A percentile compares a stretch with the other conserved stretches of the same genome.
Evolutionary conservation across 2,797 vertebrate species (phyloP).

Genomic region (Alcedo atthis): DNA sequence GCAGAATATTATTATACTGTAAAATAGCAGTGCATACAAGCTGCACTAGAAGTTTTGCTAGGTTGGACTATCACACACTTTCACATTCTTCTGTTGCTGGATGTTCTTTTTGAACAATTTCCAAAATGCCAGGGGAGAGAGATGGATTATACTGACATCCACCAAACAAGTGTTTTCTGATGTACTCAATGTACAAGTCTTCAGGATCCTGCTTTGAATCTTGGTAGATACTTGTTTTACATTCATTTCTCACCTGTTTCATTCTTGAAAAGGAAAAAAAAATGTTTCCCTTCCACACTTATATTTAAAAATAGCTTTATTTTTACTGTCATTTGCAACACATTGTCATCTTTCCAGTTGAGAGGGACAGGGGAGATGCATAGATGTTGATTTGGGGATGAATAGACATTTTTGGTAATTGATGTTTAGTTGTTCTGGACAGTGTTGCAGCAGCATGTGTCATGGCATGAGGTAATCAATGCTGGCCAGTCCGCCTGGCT

Average conservation of each 20-base stretch:
- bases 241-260: background rate
- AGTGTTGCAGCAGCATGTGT: background rate
- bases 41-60: background rate
- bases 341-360: background rate
- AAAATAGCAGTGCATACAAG: background rate
- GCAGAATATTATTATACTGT: background rate
- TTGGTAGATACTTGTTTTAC: background rate
- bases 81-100: fast-evolving
- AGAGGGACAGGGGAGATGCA: background rate
- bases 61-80: background rate
- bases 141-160: background rate
- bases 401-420: background rate
- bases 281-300: background rate
- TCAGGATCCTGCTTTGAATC: background rate
- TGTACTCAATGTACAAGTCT: background rate
- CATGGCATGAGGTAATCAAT: background rate
- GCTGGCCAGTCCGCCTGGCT: background rate
- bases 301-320: background rate
- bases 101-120: background rate
- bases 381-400: background rate
- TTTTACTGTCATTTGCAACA: background rate
- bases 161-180: background rate
- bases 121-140: background rate
- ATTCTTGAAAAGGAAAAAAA: background rate
- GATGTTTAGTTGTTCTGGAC: background rate